Conservation (phyloP, 2,113 vertebrate genomes). For the Pseudopodoces humilis region DNA sequence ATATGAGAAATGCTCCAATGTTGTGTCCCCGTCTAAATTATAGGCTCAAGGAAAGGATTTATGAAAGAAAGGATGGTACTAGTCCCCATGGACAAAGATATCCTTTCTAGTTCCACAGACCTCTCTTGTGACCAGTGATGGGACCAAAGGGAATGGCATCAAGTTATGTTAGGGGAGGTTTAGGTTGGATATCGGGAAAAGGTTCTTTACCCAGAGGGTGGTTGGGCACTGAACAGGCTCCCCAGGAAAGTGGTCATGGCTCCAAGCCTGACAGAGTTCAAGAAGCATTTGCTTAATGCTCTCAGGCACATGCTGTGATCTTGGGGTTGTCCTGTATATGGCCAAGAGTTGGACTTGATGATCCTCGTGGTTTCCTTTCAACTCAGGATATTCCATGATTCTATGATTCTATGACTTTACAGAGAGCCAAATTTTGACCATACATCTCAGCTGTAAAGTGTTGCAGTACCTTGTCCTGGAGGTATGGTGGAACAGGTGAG, state of each 20-base stretch:
- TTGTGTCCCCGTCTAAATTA: neutral
- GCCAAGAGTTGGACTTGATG: neutral
- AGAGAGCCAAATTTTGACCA: neutral
- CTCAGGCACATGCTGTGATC: neutral
- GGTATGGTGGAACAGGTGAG: neutral
- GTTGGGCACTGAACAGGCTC: neutral
- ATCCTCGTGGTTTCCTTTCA: neutral
- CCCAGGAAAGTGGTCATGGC: neutral
- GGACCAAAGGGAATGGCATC: neutral
- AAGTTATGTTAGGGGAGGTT: neutral
- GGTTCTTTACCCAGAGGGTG: neutral
- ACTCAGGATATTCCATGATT: neutral
- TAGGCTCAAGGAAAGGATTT: neutral
- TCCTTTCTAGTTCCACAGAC: neutral
- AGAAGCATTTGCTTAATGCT: neutral
- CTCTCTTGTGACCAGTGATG: neutral
- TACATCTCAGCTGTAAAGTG: neutral
- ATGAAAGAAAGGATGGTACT: neutral
- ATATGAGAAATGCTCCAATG: neutral
- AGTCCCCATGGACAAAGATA: neutral
- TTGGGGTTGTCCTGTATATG: neutral
- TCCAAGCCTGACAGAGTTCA: neutral
- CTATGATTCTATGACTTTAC: neutral
- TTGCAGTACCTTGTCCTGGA: neutral
- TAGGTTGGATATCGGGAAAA: neutral